Conservation (phyloP, 2,797 vertebrate species). For the Mycteria americana region DNA sequence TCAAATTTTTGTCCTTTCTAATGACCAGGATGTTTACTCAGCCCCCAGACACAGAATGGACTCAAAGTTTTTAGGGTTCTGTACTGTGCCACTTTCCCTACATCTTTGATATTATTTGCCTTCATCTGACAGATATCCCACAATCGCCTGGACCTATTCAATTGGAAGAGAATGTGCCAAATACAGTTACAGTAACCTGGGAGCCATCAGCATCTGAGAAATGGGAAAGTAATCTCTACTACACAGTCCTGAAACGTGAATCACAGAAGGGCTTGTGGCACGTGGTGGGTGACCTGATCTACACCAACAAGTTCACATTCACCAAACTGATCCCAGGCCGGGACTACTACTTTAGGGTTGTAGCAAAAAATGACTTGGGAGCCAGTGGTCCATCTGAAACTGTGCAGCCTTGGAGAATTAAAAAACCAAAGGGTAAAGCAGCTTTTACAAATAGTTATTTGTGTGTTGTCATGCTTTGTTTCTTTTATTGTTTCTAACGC, state of each 20-base stretch:
- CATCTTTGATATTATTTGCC: neutral
- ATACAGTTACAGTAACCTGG: conserved; percentile 85
- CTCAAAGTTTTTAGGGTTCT: neutral
- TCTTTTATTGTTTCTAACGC: neutral
- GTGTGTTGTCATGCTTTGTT: neutral
- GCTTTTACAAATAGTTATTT: neutral
- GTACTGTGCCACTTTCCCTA: neutral
- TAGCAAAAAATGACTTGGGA: conserved; percentile 87
- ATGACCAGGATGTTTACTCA: neutral
- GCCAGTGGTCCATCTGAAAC: conserved; percentile 83
- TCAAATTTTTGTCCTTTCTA: neutral
- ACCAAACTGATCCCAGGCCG: conserved; percentile 84
- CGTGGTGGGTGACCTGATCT: conserved; percentile 79
- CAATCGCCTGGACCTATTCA: conserved; percentile 80
- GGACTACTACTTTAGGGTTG: conserved; percentile 86
- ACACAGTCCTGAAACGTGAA: conserved; percentile 80
- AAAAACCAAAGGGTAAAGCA: conserved; percentile 77
- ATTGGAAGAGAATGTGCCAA: conserved; percentile 83
- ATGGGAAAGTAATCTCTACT: conserved; percentile 78
- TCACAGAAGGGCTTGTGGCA: conserved; percentile 78
- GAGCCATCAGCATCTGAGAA: conserved; percentile 85
- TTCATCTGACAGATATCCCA: conserved; percentile 77
- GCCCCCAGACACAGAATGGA: neutral
- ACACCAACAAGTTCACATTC: conserved; percentile 86
- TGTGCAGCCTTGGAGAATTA: conserved; percentile 77